Evolutionary conservation across 2,797 vertebrate genomes (phyloP), one percentile per base, ranked within the genome.

Genomic region (Parauchenoglanis punctatus): DNA sequence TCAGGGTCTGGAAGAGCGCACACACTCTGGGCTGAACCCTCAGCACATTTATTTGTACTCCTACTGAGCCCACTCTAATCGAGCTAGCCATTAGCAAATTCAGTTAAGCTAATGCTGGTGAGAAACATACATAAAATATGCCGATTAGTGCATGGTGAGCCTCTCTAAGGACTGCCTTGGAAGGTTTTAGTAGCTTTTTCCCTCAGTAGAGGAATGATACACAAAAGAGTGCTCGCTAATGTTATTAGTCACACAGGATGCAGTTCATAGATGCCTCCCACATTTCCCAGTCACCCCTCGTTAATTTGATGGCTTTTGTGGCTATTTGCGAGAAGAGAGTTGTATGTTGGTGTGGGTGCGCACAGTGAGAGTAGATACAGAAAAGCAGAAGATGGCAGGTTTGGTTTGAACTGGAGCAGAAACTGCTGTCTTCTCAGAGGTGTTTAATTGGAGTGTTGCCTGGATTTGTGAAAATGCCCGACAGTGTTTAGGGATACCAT

Each of bases 261-360:
- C 87, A 86, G 90, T 91, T 91, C 90, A 90, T 88, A 92, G 89
- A 92, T 89, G 89, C 87, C 88, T 54, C 89, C 85, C 44, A 87
- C 87, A 90, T 92, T 87, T 91, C 84, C 86, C 86, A 91, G 90
- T 90, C 88, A 90, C 86, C 82, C 81, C 88, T 92, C 83, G 81
- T 92, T 92, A 90, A 91, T 92, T 91, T 91, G 89, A 91, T 85
- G 81, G 88, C 84, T 88, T 91, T 91, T 90, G 83, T 81, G 89
- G 85, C 87, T 87, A 90, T 90, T 90, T 90, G 81, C 70, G 82
- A 87, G 81, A 18, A 85, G 44, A 35, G 56, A 23, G 1, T 31
- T 81, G 67, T 35, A 86, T 23, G 46, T 85, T 8, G n/a, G 10
- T 78, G 78, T 85, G 61, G 58, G 67, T 68, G 52, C 25, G 18